Evolutionary conservation across 2,113 vertebrate species (phyloP).

Genomic region (Candoia aspera): DNA sequence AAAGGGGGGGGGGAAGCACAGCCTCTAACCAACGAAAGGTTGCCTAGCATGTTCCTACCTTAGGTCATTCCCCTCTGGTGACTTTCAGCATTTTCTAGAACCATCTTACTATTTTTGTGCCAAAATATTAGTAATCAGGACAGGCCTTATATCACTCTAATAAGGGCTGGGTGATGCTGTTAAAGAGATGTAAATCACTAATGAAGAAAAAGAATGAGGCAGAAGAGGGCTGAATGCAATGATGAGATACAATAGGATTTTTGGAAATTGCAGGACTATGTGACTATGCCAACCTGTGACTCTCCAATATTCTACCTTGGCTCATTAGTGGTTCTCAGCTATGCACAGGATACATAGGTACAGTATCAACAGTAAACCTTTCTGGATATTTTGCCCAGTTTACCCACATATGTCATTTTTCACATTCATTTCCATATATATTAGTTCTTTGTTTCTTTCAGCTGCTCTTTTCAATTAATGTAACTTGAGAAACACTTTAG

Average conservation of each 20-base stretch:
- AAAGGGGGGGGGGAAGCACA: too few species aligned
- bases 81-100: not conserved
- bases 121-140: not conserved
- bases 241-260: not conserved
- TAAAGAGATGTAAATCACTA: not conserved
- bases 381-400: not conserved
- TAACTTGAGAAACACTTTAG: too few species aligned
- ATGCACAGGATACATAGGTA: not conserved
- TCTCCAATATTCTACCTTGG: not conserved
- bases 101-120: not conserved
- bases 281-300: not conserved
- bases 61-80: not conserved
- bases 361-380: not conserved
- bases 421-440: too few species aligned
- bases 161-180: not conserved
- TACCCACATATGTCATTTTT: too few species aligned
- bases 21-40: not conserved
- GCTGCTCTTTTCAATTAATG: too few species aligned
- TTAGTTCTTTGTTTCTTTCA: too few species aligned
- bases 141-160: not conserved
- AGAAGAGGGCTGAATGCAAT: not conserved
- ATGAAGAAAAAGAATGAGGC: not conserved
- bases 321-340: not conserved
- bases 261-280: not conserved
- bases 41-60: not conserved